Percentiles rank a stretch among this genome's conserved stretches.
phyloP scores from a whole-genome alignment of 2,888 invertebrate genomes.

The Eupithecia subumbrata region DNA sequence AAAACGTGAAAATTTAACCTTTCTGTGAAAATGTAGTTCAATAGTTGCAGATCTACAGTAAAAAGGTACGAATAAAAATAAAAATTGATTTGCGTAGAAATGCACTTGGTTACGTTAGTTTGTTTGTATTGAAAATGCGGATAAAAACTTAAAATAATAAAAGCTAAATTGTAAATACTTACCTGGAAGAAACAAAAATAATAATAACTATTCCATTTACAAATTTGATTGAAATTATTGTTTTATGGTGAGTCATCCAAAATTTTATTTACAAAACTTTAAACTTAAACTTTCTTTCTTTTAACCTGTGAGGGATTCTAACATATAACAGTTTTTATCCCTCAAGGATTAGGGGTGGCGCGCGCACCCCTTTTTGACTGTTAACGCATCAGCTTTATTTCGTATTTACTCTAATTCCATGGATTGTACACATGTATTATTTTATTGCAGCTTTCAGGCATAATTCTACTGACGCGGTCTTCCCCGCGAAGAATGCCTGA shows the following conservation, averaged over 20 bases:
- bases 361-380: no score
- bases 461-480: no score
- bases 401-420: no score
- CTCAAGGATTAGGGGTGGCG: no score
- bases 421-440: no score
- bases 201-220: background rate
- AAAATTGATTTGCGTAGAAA: background rate
- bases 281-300: no score
- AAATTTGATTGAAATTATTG: background rate
- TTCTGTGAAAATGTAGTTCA: background rate
- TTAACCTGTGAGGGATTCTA: no score
- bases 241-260: background rate
- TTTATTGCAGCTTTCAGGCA: conserved; percentile 11
- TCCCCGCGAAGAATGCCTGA: no score
- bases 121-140: background rate
- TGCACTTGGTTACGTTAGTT: background rate
- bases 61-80: background rate
- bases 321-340: no score
- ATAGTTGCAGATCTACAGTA: background rate
- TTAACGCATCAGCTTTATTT: no score
- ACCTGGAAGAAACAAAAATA: background rate
- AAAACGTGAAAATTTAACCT: background rate
- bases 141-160: background rate
- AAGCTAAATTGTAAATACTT: no score
- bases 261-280: no score